Conservation (phyloP, 2,888 invertebrate genomes). For the Mycalesis mineus region DNA sequence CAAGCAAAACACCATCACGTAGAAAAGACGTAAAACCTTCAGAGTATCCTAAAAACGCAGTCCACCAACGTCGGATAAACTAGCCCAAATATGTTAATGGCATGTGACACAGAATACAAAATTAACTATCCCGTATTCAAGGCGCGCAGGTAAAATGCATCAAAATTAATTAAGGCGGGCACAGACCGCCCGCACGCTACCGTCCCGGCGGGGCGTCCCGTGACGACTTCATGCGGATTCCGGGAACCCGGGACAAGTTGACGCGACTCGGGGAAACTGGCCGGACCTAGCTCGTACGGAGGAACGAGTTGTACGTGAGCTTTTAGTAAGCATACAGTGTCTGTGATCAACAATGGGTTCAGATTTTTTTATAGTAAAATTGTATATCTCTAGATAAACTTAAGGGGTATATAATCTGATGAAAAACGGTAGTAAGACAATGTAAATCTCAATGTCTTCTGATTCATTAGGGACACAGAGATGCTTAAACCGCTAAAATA, state of each 20-base stretch:
- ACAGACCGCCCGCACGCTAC: conserved; percentile 74
- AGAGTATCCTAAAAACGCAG: conserved; percentile 2
- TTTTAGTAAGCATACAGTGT: neutral
- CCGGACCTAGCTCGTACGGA: conserved; percentile 35
- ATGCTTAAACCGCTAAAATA: too few relatives aligned
- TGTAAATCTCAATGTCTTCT: too few relatives aligned
- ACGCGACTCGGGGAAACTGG: conserved; percentile 37
- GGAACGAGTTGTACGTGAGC: conserved; percentile 28
- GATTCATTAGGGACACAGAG: too few relatives aligned
- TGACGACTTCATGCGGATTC: conserved; percentile 76
- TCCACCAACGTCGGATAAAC: conserved; percentile 11
- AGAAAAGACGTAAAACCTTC: neutral
- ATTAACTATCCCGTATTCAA: conserved; percentile 33
- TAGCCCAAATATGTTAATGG: conserved; percentile 28
- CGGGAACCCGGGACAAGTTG: conserved; percentile 52
- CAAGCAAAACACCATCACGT: neutral
- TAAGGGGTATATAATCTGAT: too few relatives aligned
- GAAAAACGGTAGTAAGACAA: too few relatives aligned
- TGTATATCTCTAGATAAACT: too few relatives aligned
- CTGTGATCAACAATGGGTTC: neutral
- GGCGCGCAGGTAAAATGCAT: conserved; percentile 59
- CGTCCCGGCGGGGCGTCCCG: conserved; percentile 57
- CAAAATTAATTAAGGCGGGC: conserved; percentile 71
- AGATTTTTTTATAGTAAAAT: too few relatives aligned
- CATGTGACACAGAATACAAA: conserved; percentile 26